phyloP scores from a whole-genome alignment of 2,888 invertebrate genomes.

The Alsophila aescularia region DNA sequence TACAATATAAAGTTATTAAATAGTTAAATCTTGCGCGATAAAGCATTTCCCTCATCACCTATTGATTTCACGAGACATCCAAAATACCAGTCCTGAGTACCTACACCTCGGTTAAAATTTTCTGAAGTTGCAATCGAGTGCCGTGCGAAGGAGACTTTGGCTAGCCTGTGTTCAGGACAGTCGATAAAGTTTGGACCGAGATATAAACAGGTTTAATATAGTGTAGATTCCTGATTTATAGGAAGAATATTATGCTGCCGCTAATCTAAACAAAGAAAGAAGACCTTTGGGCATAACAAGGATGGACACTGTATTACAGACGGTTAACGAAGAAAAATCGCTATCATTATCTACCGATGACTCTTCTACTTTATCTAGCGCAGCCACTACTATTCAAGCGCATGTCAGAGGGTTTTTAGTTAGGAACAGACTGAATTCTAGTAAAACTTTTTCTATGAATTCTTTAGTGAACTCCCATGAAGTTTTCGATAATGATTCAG shows the following conservation, averaged over 20 bases:
- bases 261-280: conserved; percentile 62
- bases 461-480: conserved; percentile 67
- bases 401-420: conserved; percentile 88
- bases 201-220: conserved; percentile 17
- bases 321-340: conserved; percentile 82
- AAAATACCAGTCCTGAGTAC: too few relatives aligned
- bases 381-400: conserved; percentile 87
- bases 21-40: too few relatives aligned
- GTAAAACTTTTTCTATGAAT: conserved; percentile 68
- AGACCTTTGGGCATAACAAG: conserved; percentile 67
- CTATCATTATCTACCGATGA: conserved; percentile 79
- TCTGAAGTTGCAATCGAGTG: too few relatives aligned
- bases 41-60: too few relatives aligned
- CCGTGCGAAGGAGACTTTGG: too few relatives aligned
- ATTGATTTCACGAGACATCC: too few relatives aligned
- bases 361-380: conserved; percentile 80
- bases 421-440: conserved; percentile 77
- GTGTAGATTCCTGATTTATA: conserved; percentile 49
- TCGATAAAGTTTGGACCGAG: too few relatives aligned
- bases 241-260: conserved; percentile 55
- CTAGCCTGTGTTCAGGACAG: too few relatives aligned
- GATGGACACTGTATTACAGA: conserved; percentile 79
- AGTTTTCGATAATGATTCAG: conserved; percentile 63
- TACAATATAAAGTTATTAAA: too few relatives aligned
- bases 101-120: too few relatives aligned